These are phyloP conservation scores for Drosophila orosa DNA, from an alignment of 1,140 invertebrate species.

Conservation along the genomic window DNA sequence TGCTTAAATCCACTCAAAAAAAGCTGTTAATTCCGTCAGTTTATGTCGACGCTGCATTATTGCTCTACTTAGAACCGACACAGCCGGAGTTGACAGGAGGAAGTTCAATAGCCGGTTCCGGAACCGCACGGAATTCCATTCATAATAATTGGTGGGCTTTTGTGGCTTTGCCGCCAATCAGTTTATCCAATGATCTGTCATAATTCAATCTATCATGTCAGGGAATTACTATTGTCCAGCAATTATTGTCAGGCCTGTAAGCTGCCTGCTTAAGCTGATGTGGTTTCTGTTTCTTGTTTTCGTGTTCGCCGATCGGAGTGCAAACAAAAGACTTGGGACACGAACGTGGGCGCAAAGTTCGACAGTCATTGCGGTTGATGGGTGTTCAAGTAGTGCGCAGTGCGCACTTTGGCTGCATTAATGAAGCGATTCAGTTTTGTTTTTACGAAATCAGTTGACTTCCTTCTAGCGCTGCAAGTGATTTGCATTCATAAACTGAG, in stretches of 20 bases:
- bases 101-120: conserved; percentile 35
- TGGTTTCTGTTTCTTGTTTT: conserved; percentile 31
- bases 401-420: conserved; percentile 35
- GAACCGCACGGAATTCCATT: conserved; percentile 36
- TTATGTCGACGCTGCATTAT: conserved; percentile 49
- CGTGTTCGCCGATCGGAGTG: conserved; percentile 17
- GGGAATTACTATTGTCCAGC: conserved; percentile 1
- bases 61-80: conserved; percentile 33
- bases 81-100: conserved; percentile 7
- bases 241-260: conserved; percentile 28
- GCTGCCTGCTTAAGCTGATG: conserved; percentile 1
- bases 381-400: conserved; percentile 26
- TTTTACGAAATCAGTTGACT: conserved; percentile 43
- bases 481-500: conserved; percentile 16
- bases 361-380: conserved; percentile 28
- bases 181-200: conserved; percentile 47
- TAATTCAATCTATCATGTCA: conserved; percentile 35
- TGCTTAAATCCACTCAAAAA: conserved; percentile 7
- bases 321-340: conserved; percentile 73
- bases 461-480: conserved; percentile 42
- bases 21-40: conserved; percentile 9
- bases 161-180: conserved; percentile 28
- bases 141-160: conserved; percentile 36
- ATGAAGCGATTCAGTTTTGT: conserved; percentile 18
- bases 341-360: conserved; percentile 44